phyloP scores from a whole-genome alignment of 2,888 invertebrate species.

The Lydus trimaculatus region DNA sequence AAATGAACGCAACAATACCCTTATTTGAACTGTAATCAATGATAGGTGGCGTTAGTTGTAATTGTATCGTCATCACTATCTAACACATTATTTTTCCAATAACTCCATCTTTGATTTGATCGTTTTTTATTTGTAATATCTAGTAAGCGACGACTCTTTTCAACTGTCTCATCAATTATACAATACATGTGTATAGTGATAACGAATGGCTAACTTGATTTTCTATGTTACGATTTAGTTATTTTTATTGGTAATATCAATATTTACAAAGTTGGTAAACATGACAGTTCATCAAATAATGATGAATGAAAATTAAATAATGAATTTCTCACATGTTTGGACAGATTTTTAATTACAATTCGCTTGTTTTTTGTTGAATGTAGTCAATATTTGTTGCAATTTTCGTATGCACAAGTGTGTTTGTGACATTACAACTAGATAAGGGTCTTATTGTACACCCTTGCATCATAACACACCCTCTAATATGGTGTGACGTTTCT shows the following conservation, averaged over 20 bases:
- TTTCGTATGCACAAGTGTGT: neutral
- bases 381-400: too few relatives aligned
- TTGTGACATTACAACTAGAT: constrained; percentile 9
- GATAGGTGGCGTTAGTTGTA: too few relatives aligned
- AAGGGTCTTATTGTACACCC: constrained; percentile 47
- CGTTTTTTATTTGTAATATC: neutral
- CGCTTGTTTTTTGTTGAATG: neutral
- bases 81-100: neutral
- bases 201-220: constrained; percentile 8
- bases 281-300: neutral
- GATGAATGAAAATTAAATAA: neutral
- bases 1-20: too few relatives aligned
- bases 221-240: neutral
- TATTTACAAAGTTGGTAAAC: constrained; percentile 7
- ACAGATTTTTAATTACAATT: neutral
- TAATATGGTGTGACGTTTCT: constrained; percentile 61
- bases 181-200: too few relatives aligned
- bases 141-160: neutral
- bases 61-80: too few relatives aligned
- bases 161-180: constrained; percentile 1
- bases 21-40: too few relatives aligned
- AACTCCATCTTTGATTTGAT: neutral
- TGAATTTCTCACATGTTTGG: neutral
- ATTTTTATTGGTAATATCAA: constrained; percentile 11
- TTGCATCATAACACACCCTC: constrained; percentile 62